Base-by-base conservation (phyloP, 2,888 invertebrate genomes). In the Xylophagus ater region DNA sequence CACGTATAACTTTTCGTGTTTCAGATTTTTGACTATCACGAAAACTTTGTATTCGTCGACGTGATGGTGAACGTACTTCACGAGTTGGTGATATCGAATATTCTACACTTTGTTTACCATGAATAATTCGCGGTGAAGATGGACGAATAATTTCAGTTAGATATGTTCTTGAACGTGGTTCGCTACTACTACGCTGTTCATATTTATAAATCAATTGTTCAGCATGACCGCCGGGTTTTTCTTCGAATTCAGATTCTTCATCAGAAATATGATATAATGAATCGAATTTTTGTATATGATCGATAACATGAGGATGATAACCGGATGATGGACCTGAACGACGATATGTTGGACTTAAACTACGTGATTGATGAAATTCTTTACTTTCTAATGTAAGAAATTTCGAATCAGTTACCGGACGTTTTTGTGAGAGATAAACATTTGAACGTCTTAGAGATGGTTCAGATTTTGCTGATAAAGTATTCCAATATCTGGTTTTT, bases 391-490 rank as follows among this genome's bases (percentile, higher is more conserved):
- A 60, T 52, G 47, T 68, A 51, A 73, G 73, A 57, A 84, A 83
- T 51, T 78, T 76, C 2, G 82, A 83, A 48, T 78, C 72, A 2
- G 76, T 73, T 0, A 83, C 81, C 4, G 83, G 80, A 53, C 74
- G 76, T 46, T 78, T 76, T 50, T 78, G 71, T 29, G 73, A 69
- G 26, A 81, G 65, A 54, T 81, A 84, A 21, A 76, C 68, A 53
- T 74, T 77, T 45, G 78, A 54, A 4, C 71, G 65, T 28, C 69
- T 60, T 17, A 71, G 58, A 7, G 74, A 72, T 38, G 77, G 76
- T 42, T 78, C 74, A 20, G 71, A 66, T 45, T 53, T 59, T 32
- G 60, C 60, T 43, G 65, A 63, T 41, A 65, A 62, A n/a, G 72
- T 69, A 48, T 80, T 77, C 55, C 84, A 78, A 53, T 77, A 73